Evolutionary conservation across 2,888 invertebrate genomes (phyloP).

Genomic region (Eugnorisma glareosa): DNA sequence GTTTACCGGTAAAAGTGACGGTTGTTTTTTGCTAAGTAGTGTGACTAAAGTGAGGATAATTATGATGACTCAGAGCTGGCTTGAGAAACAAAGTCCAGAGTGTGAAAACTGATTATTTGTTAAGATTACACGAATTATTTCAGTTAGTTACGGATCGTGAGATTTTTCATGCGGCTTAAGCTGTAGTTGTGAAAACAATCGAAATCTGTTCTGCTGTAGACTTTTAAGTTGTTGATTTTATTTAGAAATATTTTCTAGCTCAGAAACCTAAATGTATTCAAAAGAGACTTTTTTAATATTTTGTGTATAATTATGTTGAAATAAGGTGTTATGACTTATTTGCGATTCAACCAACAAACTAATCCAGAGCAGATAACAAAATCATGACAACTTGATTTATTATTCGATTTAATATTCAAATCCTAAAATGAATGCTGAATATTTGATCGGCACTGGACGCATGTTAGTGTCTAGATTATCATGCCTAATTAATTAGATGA

Average conservation of each 20-base stretch:
- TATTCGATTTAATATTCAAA: slow-evolving; percentile 17
- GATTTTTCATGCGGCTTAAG: slow-evolving; percentile 1
- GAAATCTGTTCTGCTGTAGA: not conserved
- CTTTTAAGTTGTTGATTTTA: not conserved
- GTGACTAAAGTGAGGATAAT: slow-evolving; percentile 48
- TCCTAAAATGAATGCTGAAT: slow-evolving; percentile 33
- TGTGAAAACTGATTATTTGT: slow-evolving; percentile 37
- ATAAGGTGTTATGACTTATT: not conserved
- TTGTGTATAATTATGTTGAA: not conserved
- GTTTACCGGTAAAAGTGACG: slow-evolving; percentile 56
- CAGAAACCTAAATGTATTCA: not conserved
- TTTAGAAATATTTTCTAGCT: not conserved
- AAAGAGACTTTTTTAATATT: not conserved
- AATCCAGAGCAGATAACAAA: not conserved
- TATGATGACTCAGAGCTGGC: slow-evolving; percentile 30
- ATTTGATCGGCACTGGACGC: slow-evolving; percentile 32
- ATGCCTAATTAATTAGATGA: slow-evolving; percentile 41
- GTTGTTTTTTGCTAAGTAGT: slow-evolving; percentile 41
- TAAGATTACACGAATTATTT: slow-evolving; percentile 14
- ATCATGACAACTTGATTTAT: not conserved
- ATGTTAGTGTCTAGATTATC: slow-evolving; percentile 45
- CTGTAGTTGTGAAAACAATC: not conserved
- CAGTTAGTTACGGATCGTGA: slow-evolving; percentile 4
- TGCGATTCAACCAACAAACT: not conserved
- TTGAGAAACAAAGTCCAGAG: slow-evolving; percentile 43